Evolutionary conservation across 2,888 invertebrate species (phyloP), one percentile per base, ranked within the genome.

Genomic region (Aplocera efformata): DNA sequence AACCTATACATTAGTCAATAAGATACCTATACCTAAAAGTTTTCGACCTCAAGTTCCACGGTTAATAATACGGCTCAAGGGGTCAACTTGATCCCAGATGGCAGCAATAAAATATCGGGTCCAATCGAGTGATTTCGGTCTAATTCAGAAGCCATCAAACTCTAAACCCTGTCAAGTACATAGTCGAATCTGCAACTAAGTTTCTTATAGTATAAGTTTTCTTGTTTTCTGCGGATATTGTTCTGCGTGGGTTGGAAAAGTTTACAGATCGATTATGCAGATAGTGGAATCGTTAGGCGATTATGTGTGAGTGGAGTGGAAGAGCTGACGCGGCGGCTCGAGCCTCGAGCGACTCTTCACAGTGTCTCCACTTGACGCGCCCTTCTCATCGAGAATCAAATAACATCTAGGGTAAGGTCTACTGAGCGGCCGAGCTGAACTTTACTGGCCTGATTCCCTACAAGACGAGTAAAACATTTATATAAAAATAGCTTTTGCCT

Each of bases 231-330:
- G 6, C 23, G 10, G 21, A 36, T 33, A 38, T 29, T 29, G 7
- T 34, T 42, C 25, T 33, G 23, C 8, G 9, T 26, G 20, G 27
- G 10, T 30, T 20, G 28, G 36, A 10, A 30, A 44, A 46, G 38
- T 46, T 51, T 26, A 29, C 25, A 34, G 36, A 43, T 52, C 43
- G 48, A 50, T 55, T 52, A 50, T 49, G 49, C 37, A 51, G 43
- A 49, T 55, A 36, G 40, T 42, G 43, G 24, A 43, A 46, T 34
- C 41, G 44, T 46, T 38, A 44, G 35, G 22, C 37, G 63, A 68
- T 67, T 67, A 69, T 59, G 65, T 60, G 49, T 62, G 60, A 63
- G 61, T 46, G 54, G 45, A 39, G 50, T 45, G 48, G 44, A 55
- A 52, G 50, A 61, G 57, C 56, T 59, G 60, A 58, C 57, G 60